Evolutionary conservation across 2,888 invertebrate species (phyloP).

Genomic region (Hemistola chrysoprasaria): DNA sequence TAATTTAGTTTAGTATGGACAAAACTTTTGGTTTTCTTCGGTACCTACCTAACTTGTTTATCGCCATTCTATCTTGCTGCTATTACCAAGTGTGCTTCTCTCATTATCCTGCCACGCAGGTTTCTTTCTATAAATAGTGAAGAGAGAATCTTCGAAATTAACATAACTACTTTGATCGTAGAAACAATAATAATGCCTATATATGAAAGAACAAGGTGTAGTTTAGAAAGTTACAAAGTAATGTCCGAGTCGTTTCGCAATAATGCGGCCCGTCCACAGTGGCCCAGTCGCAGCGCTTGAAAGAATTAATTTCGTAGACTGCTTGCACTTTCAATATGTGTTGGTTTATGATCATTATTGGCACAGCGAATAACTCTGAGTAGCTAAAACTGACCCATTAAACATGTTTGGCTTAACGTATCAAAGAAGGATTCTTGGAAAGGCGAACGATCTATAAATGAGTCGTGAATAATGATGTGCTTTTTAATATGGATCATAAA

Average conservation of each 20-base stretch:
- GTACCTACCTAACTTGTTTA: no score
- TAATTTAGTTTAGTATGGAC: background rate
- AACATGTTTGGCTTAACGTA: conserved; percentile 32
- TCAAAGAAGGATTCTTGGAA: conserved; percentile 36
- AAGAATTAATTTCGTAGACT: conserved; percentile 66
- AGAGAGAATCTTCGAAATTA: conserved; percentile 31
- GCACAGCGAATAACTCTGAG: conserved; percentile 41
- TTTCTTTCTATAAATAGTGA: conserved; percentile 73
- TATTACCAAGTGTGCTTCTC: conserved; percentile 53
- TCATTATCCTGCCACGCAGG: conserved; percentile 70
- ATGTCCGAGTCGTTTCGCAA: conserved; percentile 25
- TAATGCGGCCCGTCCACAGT: conserved; percentile 40
- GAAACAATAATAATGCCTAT: conserved; percentile 35
- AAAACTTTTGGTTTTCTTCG: conserved; percentile 1
- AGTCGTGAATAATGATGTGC: conserved; percentile 21
- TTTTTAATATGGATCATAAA: conserved; percentile 17
- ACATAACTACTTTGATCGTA: conserved; percentile 21
- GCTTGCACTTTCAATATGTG: conserved; percentile 74
- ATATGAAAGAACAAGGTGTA: conserved; percentile 24
- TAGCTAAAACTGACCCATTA: conserved; percentile 28
- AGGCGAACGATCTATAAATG: conserved; percentile 27
- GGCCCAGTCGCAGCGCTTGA: conserved; percentile 62
- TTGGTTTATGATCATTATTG: conserved; percentile 54
- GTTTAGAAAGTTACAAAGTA: conserved; percentile 20
- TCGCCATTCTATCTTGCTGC: conserved; percentile 42